Conservation (phyloP, 2,797 vertebrate species). For the Distichodus sexfasciatus region DNA sequence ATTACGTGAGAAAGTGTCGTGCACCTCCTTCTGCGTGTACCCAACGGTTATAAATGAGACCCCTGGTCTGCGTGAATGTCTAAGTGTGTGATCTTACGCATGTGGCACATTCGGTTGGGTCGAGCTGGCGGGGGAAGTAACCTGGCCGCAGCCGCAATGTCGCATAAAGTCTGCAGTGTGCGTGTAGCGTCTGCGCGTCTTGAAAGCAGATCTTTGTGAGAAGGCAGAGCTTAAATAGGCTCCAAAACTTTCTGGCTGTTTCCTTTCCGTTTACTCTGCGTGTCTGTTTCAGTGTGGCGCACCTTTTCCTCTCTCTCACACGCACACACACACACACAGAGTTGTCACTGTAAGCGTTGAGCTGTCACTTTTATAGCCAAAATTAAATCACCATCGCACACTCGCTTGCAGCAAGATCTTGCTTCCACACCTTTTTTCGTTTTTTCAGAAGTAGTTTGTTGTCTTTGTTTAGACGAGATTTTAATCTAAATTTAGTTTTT, state of each 20-base stretch:
- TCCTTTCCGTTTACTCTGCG: neutral
- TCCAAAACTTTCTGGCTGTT: neutral
- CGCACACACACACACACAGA: neutral
- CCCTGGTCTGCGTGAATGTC: neutral
- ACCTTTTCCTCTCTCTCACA: neutral
- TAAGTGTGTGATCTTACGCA: neutral
- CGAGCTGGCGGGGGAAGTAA: neutral
- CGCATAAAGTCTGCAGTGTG: conserved; percentile 1
- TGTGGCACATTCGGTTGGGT: neutral
- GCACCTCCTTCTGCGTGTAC: too few species aligned
- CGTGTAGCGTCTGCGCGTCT: neutral
- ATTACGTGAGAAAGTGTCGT: too few species aligned
- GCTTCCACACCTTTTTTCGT: neutral
- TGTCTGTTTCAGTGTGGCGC: neutral
- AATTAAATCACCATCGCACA: too few species aligned
- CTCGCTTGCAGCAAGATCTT: neutral
- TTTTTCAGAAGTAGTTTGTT: too few species aligned
- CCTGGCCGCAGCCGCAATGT: neutral
- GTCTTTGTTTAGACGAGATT: too few species aligned
- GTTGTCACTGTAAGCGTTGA: neutral
- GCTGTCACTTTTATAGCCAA: too few species aligned
- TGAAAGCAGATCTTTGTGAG: conserved; percentile 12
- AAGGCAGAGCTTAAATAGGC: neutral
- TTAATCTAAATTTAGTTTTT: too few species aligned
- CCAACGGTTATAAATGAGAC: too few species aligned